phyloP scores from a whole-genome alignment of 2,113 vertebrate genomes.

The Scartelaos histophorus region DNA sequence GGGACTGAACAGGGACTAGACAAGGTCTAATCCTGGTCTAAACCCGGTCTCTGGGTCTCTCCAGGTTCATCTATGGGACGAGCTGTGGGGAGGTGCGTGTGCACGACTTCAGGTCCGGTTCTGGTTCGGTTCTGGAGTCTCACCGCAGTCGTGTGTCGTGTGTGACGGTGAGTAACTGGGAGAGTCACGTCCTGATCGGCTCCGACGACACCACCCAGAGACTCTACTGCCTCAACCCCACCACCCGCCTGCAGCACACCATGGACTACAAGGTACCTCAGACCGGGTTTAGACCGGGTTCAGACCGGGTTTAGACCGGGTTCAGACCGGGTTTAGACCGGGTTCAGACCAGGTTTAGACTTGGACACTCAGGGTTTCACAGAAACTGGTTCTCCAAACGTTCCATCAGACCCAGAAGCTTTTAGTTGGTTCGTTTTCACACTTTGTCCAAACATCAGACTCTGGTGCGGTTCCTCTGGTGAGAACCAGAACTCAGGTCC shows the following conservation, averaged over 20 bases:
- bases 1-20: too few species aligned
- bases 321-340: too few species aligned
- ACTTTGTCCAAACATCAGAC: too few species aligned
- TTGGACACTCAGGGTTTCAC: too few species aligned
- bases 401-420: too few species aligned
- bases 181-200: conserved; percentile 73
- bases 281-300: too few species aligned
- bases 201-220: conserved; percentile 75
- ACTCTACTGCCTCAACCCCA: conserved; percentile 81
- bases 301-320: too few species aligned
- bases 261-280: conserved; percentile 79
- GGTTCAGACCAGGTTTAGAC: too few species aligned
- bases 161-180: conserved; percentile 73
- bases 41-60: background rate
- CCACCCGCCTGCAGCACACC: conserved; percentile 72
- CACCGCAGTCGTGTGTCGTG: conserved; percentile 76
- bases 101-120: conserved; percentile 48
- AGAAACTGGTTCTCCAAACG: too few species aligned
- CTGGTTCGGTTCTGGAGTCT: conserved; percentile 64
- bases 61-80: conserved; percentile 69
- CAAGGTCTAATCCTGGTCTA: background rate
- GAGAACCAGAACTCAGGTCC: too few species aligned
- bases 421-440: too few species aligned
- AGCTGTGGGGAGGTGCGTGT: conserved; percentile 64
- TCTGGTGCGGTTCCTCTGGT: too few species aligned